A percentile compares a stretch with the other conserved stretches of the same genome.
Evolutionary conservation across 2,888 invertebrate genomes (phyloP).

Genomic region (Synergus laeviventris): DNA sequence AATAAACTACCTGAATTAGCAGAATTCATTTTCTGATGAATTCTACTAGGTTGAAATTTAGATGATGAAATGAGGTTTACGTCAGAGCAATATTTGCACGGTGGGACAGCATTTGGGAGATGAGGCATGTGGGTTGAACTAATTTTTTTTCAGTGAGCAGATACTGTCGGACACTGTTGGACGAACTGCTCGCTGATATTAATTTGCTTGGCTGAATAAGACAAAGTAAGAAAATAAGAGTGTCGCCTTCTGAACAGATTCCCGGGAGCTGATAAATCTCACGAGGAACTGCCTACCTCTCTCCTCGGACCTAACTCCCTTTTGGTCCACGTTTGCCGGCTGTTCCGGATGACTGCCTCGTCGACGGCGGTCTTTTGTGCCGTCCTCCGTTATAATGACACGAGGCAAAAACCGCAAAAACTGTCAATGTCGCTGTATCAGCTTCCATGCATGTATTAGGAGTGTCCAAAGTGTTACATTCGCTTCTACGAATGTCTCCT

Average conservation of each 20-base stretch:
- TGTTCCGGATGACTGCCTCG: slow-evolving; percentile 62
- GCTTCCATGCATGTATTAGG: slow-evolving; percentile 64
- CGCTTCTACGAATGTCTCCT: slow-evolving; percentile 36
- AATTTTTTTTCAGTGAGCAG: slow-evolving; percentile 44
- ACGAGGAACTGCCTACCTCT: slow-evolving; percentile 8
- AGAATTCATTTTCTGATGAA: not conserved
- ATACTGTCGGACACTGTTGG: slow-evolving; percentile 50
- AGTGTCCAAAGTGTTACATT: slow-evolving; percentile 29
- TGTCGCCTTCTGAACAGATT: slow-evolving; percentile 46
- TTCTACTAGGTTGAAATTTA: not conserved
- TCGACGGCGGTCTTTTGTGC: slow-evolving; percentile 66
- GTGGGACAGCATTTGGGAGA: slow-evolving; percentile 34
- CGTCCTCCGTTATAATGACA: slow-evolving; percentile 66
- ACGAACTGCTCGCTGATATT: slow-evolving; percentile 56
- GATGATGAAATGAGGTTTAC: not conserved
- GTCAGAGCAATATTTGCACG: not conserved
- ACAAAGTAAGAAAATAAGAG: slow-evolving; percentile 41
- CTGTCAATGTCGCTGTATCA: slow-evolving; percentile 65
- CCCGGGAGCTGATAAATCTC: slow-evolving; percentile 21
- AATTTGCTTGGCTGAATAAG: slow-evolving; percentile 60
- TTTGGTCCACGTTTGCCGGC: slow-evolving; percentile 59
- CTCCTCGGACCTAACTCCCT: not conserved
- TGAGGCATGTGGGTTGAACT: slow-evolving; percentile 43
- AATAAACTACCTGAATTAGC: no score
- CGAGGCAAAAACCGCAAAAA: slow-evolving; percentile 64